Evolutionary conservation across 2,113 vertebrate genomes (phyloP), one percentile per base, ranked within the genome.

Genomic region (Epinephelus moara): DNA sequence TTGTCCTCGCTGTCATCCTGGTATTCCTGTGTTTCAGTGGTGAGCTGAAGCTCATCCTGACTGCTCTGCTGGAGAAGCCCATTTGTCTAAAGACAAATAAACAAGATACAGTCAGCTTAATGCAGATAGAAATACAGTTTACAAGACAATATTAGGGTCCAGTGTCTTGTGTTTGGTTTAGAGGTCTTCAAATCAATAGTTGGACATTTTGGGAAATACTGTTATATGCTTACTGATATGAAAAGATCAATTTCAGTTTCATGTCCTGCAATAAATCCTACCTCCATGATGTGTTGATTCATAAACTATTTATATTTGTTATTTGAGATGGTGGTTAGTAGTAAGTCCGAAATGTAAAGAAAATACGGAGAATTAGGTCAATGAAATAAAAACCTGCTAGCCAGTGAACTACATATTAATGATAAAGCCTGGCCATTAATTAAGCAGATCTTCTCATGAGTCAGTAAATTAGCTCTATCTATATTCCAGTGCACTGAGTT

Each of bases 1-100:
- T 96, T 96, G 78, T 99, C 98, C 78, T 98, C 98, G 1, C 93
- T 91, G 30, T 97, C 96, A 52, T 98, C 97, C 78, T 97, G 96
- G 93, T 97, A 98, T 15, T 95, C 96, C 47, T 97, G 90, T 2
- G 93, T 89, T 8, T 96, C 96, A 1, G 91, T 23, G 2, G 94
- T 95, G 72, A 99, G 94, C 66, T 97, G 97, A 42, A 99, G 94
- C 9, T 97, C 97, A 71, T 91, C 95, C 47, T 96, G 96, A 56
- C 95, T 84, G 3, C 96, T 94, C 85, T 98, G 97, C 80, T 97
- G 97, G 69, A 99, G 96, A 86, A 99, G 94, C 37, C 95, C 97
- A 59, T 96, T 94, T 0, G 98, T 93, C 98, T 99, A 75, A 4
- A 88, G 57, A 88, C 19, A 82, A 60, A 75, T 18, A 56, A 73